phyloP scores from a whole-genome alignment of 1,140 invertebrate genomes.

The Drosophila littoralis region DNA sequence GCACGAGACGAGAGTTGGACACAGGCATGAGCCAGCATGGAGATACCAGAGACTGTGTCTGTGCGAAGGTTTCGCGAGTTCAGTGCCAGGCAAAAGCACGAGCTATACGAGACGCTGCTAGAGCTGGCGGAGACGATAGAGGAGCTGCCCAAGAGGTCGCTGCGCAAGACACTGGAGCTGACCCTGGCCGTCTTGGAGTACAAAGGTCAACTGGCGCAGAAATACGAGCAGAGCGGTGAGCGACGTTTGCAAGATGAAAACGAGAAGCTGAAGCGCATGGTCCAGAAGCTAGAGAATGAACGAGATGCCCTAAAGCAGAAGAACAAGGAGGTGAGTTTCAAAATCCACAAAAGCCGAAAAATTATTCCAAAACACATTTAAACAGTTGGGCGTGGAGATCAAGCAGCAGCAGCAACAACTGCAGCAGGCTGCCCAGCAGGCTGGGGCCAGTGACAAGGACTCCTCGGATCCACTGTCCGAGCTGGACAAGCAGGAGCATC shows the following conservation, averaged over 20 bases:
- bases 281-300: conserved; percentile 73
- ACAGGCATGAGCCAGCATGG: conserved; percentile 71
- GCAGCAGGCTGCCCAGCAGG: conserved; percentile 61
- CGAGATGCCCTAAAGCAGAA: conserved; percentile 58
- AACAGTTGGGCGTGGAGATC: conserved; percentile 68
- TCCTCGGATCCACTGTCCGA: conserved; percentile 82
- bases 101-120: conserved; percentile 76
- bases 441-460: conserved; percentile 78
- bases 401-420: conserved; percentile 68
- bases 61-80: conserved; percentile 79
- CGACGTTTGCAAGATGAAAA: conserved; percentile 74
- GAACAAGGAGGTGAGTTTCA: conserved; percentile 56
- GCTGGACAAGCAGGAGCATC: conserved; percentile 79
- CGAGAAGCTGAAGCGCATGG: conserved; percentile 76
- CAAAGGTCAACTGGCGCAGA: conserved; percentile 68
- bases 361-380: background rate
- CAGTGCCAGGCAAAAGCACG: conserved; percentile 70
- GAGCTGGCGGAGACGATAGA: conserved; percentile 62
- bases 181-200: conserved; percentile 74
- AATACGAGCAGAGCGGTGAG: conserved; percentile 38
- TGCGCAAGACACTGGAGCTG: conserved; percentile 74
- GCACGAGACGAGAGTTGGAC: conserved; percentile 22
- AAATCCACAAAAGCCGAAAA: background rate
- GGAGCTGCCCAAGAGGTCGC: conserved; percentile 74
- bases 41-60: conserved; percentile 77